Percentiles rank a stretch among this genome's conserved stretches.
These are phyloP conservation scores for Drosophila mimica DNA, from an alignment of 2,888 invertebrate species.

Conservation along the genomic window DNA sequence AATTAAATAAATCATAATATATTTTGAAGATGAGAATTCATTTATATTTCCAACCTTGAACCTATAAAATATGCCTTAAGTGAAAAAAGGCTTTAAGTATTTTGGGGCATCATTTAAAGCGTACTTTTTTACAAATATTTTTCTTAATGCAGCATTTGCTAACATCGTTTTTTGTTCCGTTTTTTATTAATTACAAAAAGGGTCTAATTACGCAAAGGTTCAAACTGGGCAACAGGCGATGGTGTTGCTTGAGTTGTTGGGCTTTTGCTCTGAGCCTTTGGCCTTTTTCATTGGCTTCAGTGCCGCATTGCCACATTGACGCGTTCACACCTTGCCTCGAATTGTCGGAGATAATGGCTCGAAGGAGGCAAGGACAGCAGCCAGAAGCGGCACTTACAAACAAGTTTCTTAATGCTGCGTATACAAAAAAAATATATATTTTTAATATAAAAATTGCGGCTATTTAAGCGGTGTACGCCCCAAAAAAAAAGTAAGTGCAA, in stretches of 20 bases:
- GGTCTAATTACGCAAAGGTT: conserved; percentile 40
- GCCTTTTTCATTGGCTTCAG: conserved; percentile 36
- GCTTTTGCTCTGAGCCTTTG: conserved; percentile 44
- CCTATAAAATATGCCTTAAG: background rate
- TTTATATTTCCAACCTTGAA: background rate
- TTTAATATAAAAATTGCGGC: conserved; percentile 71
- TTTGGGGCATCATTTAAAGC: background rate
- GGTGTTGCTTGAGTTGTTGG: conserved; percentile 20
- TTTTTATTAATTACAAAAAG: conserved; percentile 64
- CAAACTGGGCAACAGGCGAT: conserved; percentile 38
- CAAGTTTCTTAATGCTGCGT: conserved; percentile 36
- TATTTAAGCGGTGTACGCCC: conserved; percentile 72
- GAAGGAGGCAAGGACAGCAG: conserved; percentile 9
- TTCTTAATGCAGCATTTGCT: conserved; percentile 16
- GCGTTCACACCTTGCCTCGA: conserved; percentile 75
- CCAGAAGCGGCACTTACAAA: conserved; percentile 42
- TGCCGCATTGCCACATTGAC: conserved; percentile 73
- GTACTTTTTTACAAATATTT: background rate
- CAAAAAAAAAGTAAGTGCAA: conserved; percentile 17
- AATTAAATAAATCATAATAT: background rate
- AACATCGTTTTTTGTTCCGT: conserved; percentile 12
- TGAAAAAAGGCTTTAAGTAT: background rate
- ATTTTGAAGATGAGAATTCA: background rate
- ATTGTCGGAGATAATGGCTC: background rate
- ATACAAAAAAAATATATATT: conserved; percentile 12